phyloP scores from a whole-genome alignment of 2,113 vertebrate species.

The Gulo gulo region DNA sequence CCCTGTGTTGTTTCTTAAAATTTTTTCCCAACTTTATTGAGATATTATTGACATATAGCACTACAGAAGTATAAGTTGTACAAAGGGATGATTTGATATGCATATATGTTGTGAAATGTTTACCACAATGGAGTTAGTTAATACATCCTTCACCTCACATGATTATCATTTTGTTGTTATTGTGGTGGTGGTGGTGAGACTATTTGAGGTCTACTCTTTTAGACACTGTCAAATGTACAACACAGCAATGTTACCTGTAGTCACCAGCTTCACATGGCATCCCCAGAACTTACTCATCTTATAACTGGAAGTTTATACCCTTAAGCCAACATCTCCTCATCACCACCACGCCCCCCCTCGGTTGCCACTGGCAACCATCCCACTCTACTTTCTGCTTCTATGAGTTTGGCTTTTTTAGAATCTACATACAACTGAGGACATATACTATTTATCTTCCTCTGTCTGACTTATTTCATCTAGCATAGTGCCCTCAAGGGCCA shows the following conservation, averaged over 20 bases:
- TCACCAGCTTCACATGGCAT: neutral
- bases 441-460: neutral
- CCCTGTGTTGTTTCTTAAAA: neutral
- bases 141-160: neutral
- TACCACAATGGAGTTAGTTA: neutral
- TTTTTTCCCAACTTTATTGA: neutral
- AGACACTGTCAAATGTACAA: neutral
- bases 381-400: neutral
- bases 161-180: neutral
- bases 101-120: neutral
- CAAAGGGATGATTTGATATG: neutral
- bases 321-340: neutral
- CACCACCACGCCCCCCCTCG: too few species aligned
- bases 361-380: neutral
- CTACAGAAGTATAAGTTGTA: neutral
- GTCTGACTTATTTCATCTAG: neutral
- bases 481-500: neutral
- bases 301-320: neutral
- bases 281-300: neutral
- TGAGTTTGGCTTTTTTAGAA: neutral
- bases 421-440: neutral
- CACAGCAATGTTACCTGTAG: neutral
- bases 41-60: neutral
- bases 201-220: neutral
- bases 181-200: neutral